Evolutionary conservation across 2,888 invertebrate genomes (phyloP).

Genomic region (Ennomos fuscantarius): DNA sequence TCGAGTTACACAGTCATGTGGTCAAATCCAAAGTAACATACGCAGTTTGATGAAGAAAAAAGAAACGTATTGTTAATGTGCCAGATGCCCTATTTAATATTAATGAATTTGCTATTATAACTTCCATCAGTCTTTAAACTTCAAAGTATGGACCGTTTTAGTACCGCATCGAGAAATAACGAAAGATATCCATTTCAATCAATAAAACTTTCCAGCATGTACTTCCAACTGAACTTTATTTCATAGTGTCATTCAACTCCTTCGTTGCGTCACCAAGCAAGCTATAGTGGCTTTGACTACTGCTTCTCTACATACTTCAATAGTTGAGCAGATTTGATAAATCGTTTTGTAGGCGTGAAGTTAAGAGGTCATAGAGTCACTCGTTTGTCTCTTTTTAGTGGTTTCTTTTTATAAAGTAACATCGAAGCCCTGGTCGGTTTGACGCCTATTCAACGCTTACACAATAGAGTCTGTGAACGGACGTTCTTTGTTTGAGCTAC

Average conservation of each 20-base stretch:
- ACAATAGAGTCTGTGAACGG: slow-evolving; percentile 13
- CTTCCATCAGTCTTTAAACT: too few species aligned
- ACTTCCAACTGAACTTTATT: background rate
- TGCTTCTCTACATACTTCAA: background rate
- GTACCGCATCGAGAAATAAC: too few species aligned
- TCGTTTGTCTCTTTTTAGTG: slow-evolving; percentile 1
- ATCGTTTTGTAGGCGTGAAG: slow-evolving; percentile 12
- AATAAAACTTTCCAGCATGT: too few species aligned
- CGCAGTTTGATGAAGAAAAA: too few species aligned
- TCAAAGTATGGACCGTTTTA: too few species aligned
- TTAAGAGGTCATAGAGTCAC: background rate
- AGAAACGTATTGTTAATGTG: background rate
- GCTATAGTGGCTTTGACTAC: slow-evolving; percentile 6
- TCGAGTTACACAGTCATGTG: too few species aligned
- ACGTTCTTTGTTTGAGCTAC: slow-evolving; percentile 17
- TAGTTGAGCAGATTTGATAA: slow-evolving; percentile 26
- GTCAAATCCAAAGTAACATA: too few species aligned
- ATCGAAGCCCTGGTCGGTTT: background rate
- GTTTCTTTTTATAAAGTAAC: background rate
- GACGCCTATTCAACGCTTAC: slow-evolving; percentile 5
- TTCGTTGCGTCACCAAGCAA: background rate
- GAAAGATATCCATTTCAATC: too few species aligned
- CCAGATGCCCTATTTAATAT: background rate
- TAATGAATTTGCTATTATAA: background rate
- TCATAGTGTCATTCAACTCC: background rate